Evolutionary conservation across 2,797 vertebrate genomes (phyloP).

Genomic region (Cheirogaleus major): DNA sequence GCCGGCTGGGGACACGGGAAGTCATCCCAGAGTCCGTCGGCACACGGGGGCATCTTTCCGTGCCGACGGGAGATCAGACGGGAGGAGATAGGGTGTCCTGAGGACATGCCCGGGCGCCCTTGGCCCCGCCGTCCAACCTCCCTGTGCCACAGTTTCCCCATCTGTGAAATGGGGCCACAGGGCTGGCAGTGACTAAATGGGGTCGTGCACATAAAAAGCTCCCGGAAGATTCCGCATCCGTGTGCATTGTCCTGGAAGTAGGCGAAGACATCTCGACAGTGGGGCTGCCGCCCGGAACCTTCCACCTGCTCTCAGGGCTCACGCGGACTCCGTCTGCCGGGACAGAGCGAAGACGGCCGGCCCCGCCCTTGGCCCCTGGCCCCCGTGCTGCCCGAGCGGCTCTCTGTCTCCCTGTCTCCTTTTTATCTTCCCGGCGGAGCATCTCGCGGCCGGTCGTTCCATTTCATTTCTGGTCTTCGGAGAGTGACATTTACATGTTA

Average conservation of each 20-base stretch:
- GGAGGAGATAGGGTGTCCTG: neutral
- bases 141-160: neutral
- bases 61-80: neutral
- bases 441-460: slow-evolving; percentile 60
- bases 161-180: neutral
- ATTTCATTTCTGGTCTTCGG: slow-evolving; percentile 79
- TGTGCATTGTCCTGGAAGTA: neutral
- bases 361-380: too few species aligned
- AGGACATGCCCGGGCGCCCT: too few species aligned
- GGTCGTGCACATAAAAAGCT: rapidly evolving
- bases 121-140: neutral
- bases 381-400: neutral
- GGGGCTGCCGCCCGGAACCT: neutral
- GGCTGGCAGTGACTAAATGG: neutral
- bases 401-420: neutral
- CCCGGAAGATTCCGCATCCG: neutral
- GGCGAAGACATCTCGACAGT: neutral
- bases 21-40: neutral
- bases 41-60: rapidly evolving
- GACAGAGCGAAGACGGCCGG: neutral
- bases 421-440: slow-evolving; percentile 76
- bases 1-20: neutral
- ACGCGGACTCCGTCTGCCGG: neutral
- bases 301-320: neutral
- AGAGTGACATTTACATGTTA: slow-evolving; percentile 87